Evolutionary conservation across 37 sponge, comb jelly and placozoan species (phyloP).

Genomic region (Hexactinellida sp.): DNA sequence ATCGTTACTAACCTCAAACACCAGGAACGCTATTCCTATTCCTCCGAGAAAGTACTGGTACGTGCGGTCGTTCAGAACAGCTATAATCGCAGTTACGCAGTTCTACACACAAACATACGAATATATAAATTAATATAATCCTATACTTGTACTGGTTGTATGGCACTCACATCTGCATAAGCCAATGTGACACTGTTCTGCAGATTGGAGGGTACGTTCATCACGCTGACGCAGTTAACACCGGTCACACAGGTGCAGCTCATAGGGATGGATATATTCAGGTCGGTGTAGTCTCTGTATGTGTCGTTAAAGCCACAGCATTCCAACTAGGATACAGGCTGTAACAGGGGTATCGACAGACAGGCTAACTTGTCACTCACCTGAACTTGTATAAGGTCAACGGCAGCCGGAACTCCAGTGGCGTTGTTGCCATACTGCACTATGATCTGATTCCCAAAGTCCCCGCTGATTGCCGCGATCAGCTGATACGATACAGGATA

Average conservation of each 20-base stretch:
- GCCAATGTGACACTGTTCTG: not conserved
- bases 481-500: not conserved
- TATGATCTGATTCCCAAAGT: not conserved
- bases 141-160: too few relatives aligned
- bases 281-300: not conserved
- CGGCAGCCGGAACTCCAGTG: not conserved
- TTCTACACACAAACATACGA: not conserved
- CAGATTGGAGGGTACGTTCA: not conserved
- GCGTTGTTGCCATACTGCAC: not conserved
- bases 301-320: slow-evolving; percentile 9
- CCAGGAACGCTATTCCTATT: not conserved
- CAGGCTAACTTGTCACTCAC: not conserved
- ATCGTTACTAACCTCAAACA: not conserved
- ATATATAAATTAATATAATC: too few relatives aligned
- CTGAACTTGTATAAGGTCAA: not conserved
- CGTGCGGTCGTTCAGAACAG: not conserved
- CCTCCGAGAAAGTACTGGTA: not conserved
- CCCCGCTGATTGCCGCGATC: not conserved
- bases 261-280: not conserved
- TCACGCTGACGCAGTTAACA: not conserved
- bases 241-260: not conserved
- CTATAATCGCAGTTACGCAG: not conserved
- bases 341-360: not conserved
- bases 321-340: not conserved
- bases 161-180: not conserved